Evolutionary conservation across 92 coral and sea anemone genomes (phyloP).

Genomic region (Parazoanthus swiftii): DNA sequence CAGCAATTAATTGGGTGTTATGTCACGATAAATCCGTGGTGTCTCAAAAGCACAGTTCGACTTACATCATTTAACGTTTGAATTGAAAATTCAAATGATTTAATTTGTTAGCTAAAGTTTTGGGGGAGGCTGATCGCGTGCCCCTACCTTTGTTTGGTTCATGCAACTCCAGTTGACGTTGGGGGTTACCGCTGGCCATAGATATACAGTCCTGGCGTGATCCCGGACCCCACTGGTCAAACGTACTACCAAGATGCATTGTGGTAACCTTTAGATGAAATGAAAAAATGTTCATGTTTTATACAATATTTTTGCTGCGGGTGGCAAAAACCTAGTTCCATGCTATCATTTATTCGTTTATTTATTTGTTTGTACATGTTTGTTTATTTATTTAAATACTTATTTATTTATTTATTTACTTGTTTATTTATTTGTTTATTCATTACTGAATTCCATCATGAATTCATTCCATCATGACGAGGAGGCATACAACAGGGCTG

Average conservation of each 20-base stretch:
- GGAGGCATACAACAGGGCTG: too few relatives aligned
- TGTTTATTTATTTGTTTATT: too few relatives aligned
- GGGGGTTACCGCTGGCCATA: conserved; percentile 21
- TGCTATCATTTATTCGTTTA: too few relatives aligned
- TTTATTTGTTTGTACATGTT: too few relatives aligned
- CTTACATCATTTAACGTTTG: too few relatives aligned
- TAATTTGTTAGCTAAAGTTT: neutral
- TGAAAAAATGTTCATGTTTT: neutral
- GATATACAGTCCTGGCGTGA: conserved; percentile 18
- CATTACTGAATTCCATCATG: too few relatives aligned
- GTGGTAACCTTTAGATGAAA: conserved; percentile 78
- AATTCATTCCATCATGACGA: too few relatives aligned
- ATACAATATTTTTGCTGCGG: neutral
- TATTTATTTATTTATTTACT: too few relatives aligned
- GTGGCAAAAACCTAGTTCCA: neutral
- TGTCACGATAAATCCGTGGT: too few relatives aligned
- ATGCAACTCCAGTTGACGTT: conserved; percentile 21
- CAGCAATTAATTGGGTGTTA: too few relatives aligned
- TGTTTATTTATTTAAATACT: too few relatives aligned
- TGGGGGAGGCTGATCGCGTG: neutral
- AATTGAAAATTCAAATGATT: too few relatives aligned
- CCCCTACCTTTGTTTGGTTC: conserved; percentile 12
- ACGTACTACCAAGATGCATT: conserved; percentile 75
- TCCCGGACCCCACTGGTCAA: conserved; percentile 47
- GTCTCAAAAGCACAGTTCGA: neutral